Base-by-base conservation (phyloP, 2,888 invertebrate genomes). In the Trichopoda pennipes region DNA sequence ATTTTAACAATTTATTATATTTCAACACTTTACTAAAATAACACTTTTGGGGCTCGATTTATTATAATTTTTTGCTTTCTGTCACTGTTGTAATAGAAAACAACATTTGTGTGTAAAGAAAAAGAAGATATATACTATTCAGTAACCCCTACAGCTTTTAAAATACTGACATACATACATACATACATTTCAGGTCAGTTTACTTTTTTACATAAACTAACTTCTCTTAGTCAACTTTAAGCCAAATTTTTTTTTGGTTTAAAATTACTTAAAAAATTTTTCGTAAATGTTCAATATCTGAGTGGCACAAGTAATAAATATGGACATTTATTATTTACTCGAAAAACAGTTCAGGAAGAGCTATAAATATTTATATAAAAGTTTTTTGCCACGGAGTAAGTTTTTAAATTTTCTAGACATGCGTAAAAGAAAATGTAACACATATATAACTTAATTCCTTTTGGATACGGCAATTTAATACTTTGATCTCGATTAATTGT, bases 251-350 rank as follows among this genome's bases (percentile, higher is more conserved):
- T 38, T 42, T 64, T 47, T 75, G 19, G 23, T 32, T 60, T 56
- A 28, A 75, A 75, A 66, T 64, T 70, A 80, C 75, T 60, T 28
- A 7, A 4, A 28, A 23, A 80, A 73, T 32, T 21, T 53, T 8
- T 53, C n/a, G 35, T 19, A 16, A 64, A 66, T 53, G 23, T 47
- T 38, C 17, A 60, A 60, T 28, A 51, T 44, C 42, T 3, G 9
- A 51, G 10, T 21, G 17, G 14, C 17, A 10, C 23, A 38, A 49
- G 6, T 47, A 56, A 38, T 17, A 23, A 21, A 61, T 53, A 53
- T 19, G n/a, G 8, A 73, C 28, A 73, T 63, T 55, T 70, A 16
- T 16, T 73, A 21, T 19, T 17, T 53, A 38, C 35, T 38, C 17
- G 4, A 4, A 23, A 51, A 23, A 49, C n/a, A 60, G 23, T 38